Conservation (phyloP, 2,113 vertebrate genomes). For the Dolichallabes microphthalmus region DNA sequence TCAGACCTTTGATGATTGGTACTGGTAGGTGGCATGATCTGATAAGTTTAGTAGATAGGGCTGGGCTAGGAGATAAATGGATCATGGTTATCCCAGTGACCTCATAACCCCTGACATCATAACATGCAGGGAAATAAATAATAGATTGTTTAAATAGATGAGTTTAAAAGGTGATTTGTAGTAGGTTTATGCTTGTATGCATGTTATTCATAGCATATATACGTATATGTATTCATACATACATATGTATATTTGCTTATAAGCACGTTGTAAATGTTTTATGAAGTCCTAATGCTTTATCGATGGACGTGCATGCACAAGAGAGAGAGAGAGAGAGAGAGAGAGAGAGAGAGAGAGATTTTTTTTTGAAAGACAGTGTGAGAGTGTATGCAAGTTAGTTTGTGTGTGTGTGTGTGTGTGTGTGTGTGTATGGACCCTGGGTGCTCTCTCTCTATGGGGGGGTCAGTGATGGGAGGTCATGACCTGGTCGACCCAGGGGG, state of each 20-base stretch:
- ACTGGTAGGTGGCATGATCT: constrained; percentile 1
- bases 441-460: constrained; percentile 51
- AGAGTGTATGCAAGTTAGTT: neutral
- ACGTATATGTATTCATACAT: no score
- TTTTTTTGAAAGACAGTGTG: constrained; percentile 18
- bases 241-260: no score
- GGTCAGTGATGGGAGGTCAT: constrained; percentile 55
- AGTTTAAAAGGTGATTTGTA: neutral
- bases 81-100: constrained; percentile 2
- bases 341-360: constrained; percentile 68
- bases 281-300: neutral
- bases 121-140: constrained; percentile 14
- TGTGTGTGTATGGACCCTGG: constrained; percentile 35
- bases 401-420: constrained; percentile 34
- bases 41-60: constrained; percentile 2
- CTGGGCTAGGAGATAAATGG: constrained; percentile 16
- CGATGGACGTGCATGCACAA: neutral
- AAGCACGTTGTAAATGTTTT: neutral
- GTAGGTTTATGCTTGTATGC: neutral
- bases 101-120: constrained; percentile 13
- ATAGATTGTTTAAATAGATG: neutral
- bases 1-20: constrained; percentile 11
- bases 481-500: constrained; percentile 57
- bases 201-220: no score
- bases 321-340: constrained; percentile 68